Evolutionary conservation across 2,113 vertebrate genomes (phyloP), one percentile per base, ranked within the genome.

Genomic region (Spea bombifrons): DNA sequence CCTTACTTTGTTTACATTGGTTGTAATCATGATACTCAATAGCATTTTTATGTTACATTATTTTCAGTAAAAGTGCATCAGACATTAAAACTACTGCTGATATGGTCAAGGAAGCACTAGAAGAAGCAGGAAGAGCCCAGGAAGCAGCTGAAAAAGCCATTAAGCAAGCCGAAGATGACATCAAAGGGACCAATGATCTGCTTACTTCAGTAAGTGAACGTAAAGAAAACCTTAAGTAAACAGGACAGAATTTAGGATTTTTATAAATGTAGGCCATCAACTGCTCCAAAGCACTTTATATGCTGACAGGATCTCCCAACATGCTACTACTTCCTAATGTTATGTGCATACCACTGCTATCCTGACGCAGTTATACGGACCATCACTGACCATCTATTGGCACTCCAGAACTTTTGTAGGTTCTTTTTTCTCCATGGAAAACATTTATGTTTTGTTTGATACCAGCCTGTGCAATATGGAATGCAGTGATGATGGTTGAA

Each of bases 91-190:
- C 92, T 84, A 95, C 94, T 10, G 93, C 95, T 45, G 90, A 94
- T 78, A 88, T 88, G 86, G 96, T 97, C 50, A 94, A 94, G 82
- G 88, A 85, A 83, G 97, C 95, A 7, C 90, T 99, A 67, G 89
- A 96, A 81, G 95, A 97, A 89, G 95, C 95, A 15, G 91, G 94
- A 85, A 93, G 83, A 83, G 95, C 95, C 79, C 97, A 98, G 83
- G 89, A 83, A 2, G 87, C 94, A 10, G 96, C 95, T 67, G 92
- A 92, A 81, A 93, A 91, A 76, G 95, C 95, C 48, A 94, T 99
- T 81, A 93, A 93, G 84, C 93, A 95, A 88, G 97, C 97, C 3
- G 84, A 92, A 0, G 84, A 91, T n/a, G 92, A 98, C 81, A 97
- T 99, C 83, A 90, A 91, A 75, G 95, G 90, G 84, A 96, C 97